Base-by-base conservation (phyloP, 2,888 invertebrate species). In the Heliconius sara region DNA sequence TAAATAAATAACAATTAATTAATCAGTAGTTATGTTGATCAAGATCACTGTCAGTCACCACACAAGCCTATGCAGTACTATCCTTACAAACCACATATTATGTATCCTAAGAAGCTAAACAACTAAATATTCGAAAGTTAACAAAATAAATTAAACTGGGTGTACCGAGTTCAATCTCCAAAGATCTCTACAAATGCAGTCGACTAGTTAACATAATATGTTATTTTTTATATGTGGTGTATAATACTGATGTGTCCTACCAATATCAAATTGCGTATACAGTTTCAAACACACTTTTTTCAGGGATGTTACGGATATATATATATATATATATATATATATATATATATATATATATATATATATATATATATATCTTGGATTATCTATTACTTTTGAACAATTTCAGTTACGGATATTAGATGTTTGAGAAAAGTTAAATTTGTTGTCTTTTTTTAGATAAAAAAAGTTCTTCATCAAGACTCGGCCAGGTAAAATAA, bases 211-310 rank as follows among this genome's bases (percentile, higher is more conserved):
- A 74, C 79, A 85, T 78, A 82, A 85, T 78, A 82, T 80, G 25
- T 63, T 81, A 70, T 67, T 79, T 77, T 80, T 79, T 81, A 86
- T 89, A 90, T 89, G 90, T 89, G 88, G 88, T 89, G 80, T 87
- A 87, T 90, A 92, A 91, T 92, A 92, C 91, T 93, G 89, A 90
- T 90, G 90, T 88, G 86, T 89, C 86, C 80, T 84, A 85, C 81
- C 84, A 80, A 57, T 86, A 86, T 86, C 85, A 87, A 85, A 85
- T 78, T 81, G 80, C 78, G 82, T 84, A 82, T 81, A 79, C 79
- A 82, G 72, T 80, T 77, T 72, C 30, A 75, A 65, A 60, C 43
- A 52, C 65, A 79, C 65, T 60, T 39, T 27, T 10, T 60, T 60
- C n/a, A 60, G 60, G 52, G 52, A 60, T 60, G 60, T 60, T 12